A percentile compares a stretch with the other conserved stretches of the same genome.
phyloP scores from a whole-genome alignment of 2,888 invertebrate species.

The Limenitis arthemis region DNA sequence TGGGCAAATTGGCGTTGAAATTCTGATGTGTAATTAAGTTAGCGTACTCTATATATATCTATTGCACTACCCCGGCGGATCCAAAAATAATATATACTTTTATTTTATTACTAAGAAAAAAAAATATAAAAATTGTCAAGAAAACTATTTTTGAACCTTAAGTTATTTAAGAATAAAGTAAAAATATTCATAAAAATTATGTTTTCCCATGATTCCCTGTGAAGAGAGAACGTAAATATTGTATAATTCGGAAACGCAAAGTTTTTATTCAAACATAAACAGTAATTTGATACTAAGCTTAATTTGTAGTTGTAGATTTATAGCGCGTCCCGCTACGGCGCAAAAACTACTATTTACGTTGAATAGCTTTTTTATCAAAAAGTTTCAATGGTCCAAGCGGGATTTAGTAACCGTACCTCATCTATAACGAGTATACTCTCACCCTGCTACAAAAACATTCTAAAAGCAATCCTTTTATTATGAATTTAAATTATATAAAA shows the following conservation, averaged over 20 bases:
- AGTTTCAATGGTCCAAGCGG: slow-evolving; percentile 10
- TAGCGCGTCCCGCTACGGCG: neutral
- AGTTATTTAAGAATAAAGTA: too few relatives aligned
- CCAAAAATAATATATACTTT: slow-evolving; percentile 43
- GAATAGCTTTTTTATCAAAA: slow-evolving; percentile 10
- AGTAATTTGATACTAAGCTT: neutral
- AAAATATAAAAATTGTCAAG: slow-evolving; percentile 23
- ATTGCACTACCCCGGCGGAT: slow-evolving; percentile 67
- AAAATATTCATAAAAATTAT: too few relatives aligned
- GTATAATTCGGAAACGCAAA: too few relatives aligned
- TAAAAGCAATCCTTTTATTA: slow-evolving; percentile 1
- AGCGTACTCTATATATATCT: too few relatives aligned
- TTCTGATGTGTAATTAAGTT: too few relatives aligned
- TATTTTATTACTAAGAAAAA: slow-evolving; percentile 33
- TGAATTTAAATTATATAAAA: slow-evolving; percentile 1
- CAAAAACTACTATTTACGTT: slow-evolving; percentile 2
- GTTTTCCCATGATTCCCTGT: too few relatives aligned
- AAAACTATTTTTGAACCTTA: too few relatives aligned
- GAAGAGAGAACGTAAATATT: too few relatives aligned
- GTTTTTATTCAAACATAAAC: neutral
- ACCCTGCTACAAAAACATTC: neutral
- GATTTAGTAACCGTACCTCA: slow-evolving; percentile 5
- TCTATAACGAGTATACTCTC: slow-evolving; percentile 2
- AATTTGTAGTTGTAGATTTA: slow-evolving; percentile 4
- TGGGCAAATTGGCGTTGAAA: too few relatives aligned